Base-by-base conservation (phyloP, 2,113 vertebrate genomes). In the Pelmatolapia mariae region DNA sequence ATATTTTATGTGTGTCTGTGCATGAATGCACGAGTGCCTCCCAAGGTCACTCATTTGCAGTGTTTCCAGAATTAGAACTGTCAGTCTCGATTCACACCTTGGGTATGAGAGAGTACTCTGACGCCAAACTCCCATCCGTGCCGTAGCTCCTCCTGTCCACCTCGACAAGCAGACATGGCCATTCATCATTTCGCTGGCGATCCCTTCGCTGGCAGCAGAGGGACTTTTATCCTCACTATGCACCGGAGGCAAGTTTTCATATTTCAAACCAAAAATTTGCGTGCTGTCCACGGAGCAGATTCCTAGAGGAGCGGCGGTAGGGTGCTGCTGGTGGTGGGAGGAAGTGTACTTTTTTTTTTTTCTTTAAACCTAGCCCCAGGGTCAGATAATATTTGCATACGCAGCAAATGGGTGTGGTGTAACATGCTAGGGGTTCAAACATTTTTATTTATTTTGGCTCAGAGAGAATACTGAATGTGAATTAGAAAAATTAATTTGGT, bases 111-210 rank as follows among this genome's bases (percentile, higher is more conserved):
- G 81, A 86, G 73, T 83, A 89, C 59, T 88, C 54, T 31, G 80
- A 71, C 36, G 38, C 81, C 91, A 84, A 78, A 66, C 86, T 92
- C 88, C 81, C 92, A 91, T 95, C 93, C 91, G 90, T 87, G 57
- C 86, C 7, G 85, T 80, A 54, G 91, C 91, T 89, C 91, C 89
- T 89, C 89, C 88, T 90, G 92, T 84, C 92, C 87, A 92, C 92
- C 92, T 95, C 92, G 91, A 95, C 93, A 88, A 90, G 89, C 82
- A 82, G 63, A 38, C 87, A 87, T 52, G 87, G 87, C 87, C 92
- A 95, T 96, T 93, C 93, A 95, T 95, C 93, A 95, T 92, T 93
- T 89, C 16, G n/a, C 76, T 83, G 88, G 82, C 89, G 91, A 87
- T 92, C 93, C 93, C 92, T 93, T 92, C 91, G 85, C 90, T 89